Evolutionary conservation across 1,140 invertebrate genomes (phyloP).

Genomic region (Eriocheir sinensis): DNA sequence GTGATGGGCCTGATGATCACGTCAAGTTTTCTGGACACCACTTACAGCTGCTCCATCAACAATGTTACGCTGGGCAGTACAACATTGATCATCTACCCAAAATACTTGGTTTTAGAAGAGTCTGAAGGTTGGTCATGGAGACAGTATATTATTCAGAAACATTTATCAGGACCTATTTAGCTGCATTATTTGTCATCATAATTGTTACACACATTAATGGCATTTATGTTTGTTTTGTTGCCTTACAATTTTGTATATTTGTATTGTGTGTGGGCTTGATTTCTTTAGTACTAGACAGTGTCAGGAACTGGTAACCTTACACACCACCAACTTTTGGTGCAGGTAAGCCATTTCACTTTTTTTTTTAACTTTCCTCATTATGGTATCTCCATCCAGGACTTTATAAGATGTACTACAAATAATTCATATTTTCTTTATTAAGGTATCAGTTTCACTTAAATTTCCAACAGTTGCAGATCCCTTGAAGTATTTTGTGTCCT

Average conservation of each 20-base stretch:
- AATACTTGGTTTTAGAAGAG: slow-evolving; percentile 31
- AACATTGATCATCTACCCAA: slow-evolving; percentile 34
- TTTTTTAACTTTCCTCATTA: too few relatives aligned
- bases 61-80: slow-evolving; percentile 43
- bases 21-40: slow-evolving; percentile 55
- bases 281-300: background rate
- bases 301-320: too few relatives aligned
- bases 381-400: too few relatives aligned
- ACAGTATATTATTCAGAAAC: background rate
- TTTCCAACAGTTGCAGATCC: slow-evolving; percentile 8
- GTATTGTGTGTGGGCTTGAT: background rate
- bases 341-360: too few relatives aligned
- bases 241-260: background rate
- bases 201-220: background rate
- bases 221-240: background rate
- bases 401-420: too few relatives aligned
- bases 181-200: background rate
- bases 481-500: slow-evolving; percentile 20
- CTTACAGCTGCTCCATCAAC: slow-evolving; percentile 39
- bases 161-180: background rate
- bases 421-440: background rate
- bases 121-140: slow-evolving; percentile 44
- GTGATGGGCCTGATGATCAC: slow-evolving; percentile 45
- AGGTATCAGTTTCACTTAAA: background rate
- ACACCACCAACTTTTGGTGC: too few relatives aligned